Evolutionary conservation across 2,797 vertebrate species (phyloP).

Genomic region (Mallotus villosus): DNA sequence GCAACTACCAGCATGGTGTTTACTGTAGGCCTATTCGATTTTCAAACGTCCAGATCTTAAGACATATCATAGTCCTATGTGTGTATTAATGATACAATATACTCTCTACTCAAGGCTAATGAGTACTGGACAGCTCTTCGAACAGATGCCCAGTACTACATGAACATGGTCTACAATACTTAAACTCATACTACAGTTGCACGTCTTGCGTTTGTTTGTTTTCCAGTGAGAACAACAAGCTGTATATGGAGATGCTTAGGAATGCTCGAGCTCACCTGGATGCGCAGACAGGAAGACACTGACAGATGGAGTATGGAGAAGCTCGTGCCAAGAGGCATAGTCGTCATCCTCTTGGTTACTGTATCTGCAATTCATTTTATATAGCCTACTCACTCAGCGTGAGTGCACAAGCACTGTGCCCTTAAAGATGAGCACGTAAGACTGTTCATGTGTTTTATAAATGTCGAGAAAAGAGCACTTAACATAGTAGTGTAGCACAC

Average conservation of each 20-base stretch:
- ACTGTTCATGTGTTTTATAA: too few relatives aligned
- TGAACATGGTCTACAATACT: constrained; percentile 57
- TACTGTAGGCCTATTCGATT: not conserved
- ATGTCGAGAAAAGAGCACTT: too few relatives aligned
- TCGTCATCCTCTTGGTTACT: not conserved
- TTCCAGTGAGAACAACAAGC: constrained; percentile 66
- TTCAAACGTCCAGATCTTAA: not conserved
- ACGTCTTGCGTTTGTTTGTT: not conserved
- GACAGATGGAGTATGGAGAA: constrained; percentile 25
- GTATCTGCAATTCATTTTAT: not conserved
- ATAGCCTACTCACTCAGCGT: too few relatives aligned
- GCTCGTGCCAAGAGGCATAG: not conserved
- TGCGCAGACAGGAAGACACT: constrained; percentile 45
- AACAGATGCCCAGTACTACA: constrained; percentile 68
- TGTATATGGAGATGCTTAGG: constrained; percentile 70
- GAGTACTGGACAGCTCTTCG: constrained; percentile 68
- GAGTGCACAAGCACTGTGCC: too few relatives aligned
- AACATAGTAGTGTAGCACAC: too few relatives aligned
- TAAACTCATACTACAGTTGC: not conserved
- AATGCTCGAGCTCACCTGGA: constrained; percentile 65
- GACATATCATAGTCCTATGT: not conserved
- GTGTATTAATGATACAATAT: not conserved
- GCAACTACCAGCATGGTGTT: not conserved
- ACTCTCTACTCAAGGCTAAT: constrained; percentile 52
- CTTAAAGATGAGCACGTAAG: too few relatives aligned